Evolutionary conservation across 2,797 vertebrate species (phyloP).

Genomic region (Emys orbicularis): DNA sequence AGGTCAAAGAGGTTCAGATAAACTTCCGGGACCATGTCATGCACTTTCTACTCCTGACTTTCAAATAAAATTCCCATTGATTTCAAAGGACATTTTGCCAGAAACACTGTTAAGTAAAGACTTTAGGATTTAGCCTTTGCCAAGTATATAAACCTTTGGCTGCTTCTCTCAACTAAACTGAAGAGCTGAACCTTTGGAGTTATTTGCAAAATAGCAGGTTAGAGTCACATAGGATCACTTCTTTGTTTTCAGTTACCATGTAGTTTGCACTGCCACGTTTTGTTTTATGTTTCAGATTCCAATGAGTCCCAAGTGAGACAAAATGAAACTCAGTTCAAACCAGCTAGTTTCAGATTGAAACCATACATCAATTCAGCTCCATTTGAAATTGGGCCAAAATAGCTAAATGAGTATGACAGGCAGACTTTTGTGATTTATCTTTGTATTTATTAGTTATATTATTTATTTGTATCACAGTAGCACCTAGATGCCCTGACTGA

Average conservation of each 20-base stretch:
- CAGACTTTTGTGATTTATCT: background rate
- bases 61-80: background rate
- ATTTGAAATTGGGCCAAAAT: background rate
- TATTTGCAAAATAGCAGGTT: background rate
- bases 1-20: background rate
- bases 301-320: background rate
- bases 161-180: background rate
- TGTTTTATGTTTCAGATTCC: background rate
- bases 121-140: background rate
- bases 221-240: background rate
- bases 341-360: background rate
- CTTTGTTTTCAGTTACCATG: background rate
- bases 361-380: background rate
- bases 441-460: rapidly evolving
- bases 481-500: background rate
- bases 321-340: background rate
- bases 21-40: background rate
- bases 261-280: background rate
- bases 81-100: background rate
- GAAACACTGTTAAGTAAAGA: background rate
- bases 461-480: background rate
- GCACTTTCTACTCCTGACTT: background rate
- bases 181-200: rapidly evolving
- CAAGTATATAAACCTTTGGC: background rate
- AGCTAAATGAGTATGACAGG: background rate